These are phyloP conservation scores for Erpornis zantholeuca DNA, from an alignment of 2,113 vertebrate species.

Conservation along the genomic window DNA sequence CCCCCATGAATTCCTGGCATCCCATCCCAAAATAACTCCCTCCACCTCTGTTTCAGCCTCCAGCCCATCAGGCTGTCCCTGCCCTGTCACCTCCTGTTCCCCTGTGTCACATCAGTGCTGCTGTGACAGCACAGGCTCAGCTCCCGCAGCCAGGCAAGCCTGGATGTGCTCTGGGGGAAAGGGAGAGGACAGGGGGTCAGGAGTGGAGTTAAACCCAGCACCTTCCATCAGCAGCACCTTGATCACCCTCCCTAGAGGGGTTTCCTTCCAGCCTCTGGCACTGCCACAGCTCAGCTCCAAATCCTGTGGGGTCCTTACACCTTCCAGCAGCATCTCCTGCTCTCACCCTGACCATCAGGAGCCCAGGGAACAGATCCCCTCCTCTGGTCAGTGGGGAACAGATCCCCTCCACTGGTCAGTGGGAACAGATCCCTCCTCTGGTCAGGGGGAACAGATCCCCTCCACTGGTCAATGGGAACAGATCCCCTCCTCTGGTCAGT, in stretches of 20 bases:
- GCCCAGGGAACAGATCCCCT: neutral
- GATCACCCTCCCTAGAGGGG: neutral
- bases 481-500: accelerated
- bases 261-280: neutral
- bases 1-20: neutral
- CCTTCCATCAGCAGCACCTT: neutral
- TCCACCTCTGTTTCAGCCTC: neutral
- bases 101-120: neutral
- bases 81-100: constrained; percentile 22
- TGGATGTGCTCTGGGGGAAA: accelerated
- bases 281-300: neutral
- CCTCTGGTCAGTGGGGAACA: accelerated
- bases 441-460: neutral
- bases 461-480: too few species aligned
- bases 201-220: neutral
- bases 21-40: constrained; percentile 26
- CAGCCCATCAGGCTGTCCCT: constrained; percentile 12
- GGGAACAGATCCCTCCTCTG: neutral
- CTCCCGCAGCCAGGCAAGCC: neutral
- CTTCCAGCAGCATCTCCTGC: neutral
- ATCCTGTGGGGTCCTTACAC: neutral
- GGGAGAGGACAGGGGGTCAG: neutral
- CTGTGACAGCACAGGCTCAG: neutral
- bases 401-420: accelerated
- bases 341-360: neutral